Conservation (phyloP, 2,797 vertebrate genomes). For the Brachymystax lenok region DNA sequence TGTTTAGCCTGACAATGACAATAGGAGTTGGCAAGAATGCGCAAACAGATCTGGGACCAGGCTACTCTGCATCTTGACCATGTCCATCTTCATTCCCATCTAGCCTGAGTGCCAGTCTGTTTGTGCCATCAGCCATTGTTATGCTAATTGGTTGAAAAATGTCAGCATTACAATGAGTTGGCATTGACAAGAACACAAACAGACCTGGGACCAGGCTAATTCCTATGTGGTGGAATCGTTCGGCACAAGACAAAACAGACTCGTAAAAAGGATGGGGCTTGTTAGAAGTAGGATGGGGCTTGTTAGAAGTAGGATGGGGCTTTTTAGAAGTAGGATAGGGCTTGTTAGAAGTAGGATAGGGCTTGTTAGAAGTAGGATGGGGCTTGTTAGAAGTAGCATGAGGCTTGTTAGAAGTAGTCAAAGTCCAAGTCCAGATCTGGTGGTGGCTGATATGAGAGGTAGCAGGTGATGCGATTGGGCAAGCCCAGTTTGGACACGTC, state of each 20-base stretch:
- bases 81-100: not conserved
- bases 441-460: constrained; percentile 78
- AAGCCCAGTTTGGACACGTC: constrained; percentile 79
- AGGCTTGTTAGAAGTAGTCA: constrained; percentile 8
- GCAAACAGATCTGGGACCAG: not conserved
- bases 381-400: not conserved
- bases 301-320: not conserved
- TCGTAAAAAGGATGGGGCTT: not conserved
- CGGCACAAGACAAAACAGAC: not conserved
- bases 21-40: not conserved
- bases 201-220: not conserved
- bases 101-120: not conserved
- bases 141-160: not conserved
- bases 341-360: not conserved
- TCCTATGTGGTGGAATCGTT: not conserved
- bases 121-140: not conserved
- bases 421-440: constrained; percentile 51
- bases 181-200: not conserved
- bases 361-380: not conserved
- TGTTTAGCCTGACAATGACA: not conserved
- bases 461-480: constrained; percentile 79
- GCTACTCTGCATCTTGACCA: not conserved
- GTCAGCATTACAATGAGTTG: not conserved
- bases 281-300: not conserved
- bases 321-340: not conserved